Percentiles rank a stretch among this genome's conserved stretches.
These are phyloP conservation scores for Hoplostethus atlanticus DNA, from an alignment of 2,797 vertebrate species.

Conservation along the genomic window DNA sequence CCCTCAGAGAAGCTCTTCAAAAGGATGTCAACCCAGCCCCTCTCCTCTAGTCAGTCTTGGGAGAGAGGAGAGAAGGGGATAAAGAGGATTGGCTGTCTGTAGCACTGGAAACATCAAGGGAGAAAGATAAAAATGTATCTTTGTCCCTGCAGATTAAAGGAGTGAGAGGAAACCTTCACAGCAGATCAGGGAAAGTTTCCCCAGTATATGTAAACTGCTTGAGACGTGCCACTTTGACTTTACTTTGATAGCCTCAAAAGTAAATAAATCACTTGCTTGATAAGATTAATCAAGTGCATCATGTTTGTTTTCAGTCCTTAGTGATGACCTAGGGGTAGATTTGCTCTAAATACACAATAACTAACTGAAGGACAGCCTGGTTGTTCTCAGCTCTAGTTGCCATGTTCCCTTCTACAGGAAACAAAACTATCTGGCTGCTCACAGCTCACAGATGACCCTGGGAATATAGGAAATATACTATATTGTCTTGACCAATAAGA, in stretches of 20 bases:
- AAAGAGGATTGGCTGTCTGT: conserved; percentile 41
- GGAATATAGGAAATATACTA: background rate
- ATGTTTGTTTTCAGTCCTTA: background rate
- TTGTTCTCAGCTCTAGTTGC: background rate
- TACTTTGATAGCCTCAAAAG: background rate
- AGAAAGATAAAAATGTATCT: conserved; percentile 30
- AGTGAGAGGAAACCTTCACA: conserved; percentile 3
- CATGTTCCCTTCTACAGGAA: background rate
- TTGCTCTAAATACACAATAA: background rate
- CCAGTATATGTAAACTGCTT: conserved; percentile 14
- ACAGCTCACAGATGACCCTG: background rate
- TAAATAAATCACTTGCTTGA: conserved; percentile 1
- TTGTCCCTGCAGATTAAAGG: conserved; percentile 45
- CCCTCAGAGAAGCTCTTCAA: conserved; percentile 66
- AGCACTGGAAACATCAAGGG: conserved; percentile 19
- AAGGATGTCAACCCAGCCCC: conserved; percentile 51
- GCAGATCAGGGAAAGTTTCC: background rate
- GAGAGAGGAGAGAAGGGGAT: conserved; percentile 23
- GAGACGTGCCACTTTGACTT: background rate
- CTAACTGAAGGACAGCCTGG: background rate
- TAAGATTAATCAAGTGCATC: background rate
- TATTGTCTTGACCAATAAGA: background rate
- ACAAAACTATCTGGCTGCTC: background rate
- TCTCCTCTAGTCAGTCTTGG: conserved; percentile 44
- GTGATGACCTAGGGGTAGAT: too few species aligned